phyloP scores from a whole-genome alignment of 2,888 invertebrate species.

The Pemphredon lugubris region DNA sequence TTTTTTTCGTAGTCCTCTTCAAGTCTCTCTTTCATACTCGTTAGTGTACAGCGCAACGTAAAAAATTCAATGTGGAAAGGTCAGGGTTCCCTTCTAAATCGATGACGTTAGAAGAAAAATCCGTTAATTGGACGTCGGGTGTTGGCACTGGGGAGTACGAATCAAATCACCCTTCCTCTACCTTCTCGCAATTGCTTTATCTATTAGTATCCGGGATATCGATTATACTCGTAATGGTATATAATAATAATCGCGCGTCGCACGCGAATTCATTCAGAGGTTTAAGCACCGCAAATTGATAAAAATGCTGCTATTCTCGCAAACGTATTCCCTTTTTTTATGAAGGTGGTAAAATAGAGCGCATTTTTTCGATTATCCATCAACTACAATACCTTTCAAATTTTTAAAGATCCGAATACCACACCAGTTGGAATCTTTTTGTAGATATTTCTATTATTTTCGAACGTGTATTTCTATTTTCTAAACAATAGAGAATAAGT shows the following conservation, averaged over 20 bases:
- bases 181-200: slow-evolving; percentile 48
- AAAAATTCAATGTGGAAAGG: slow-evolving; percentile 33
- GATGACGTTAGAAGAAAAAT: slow-evolving; percentile 57
- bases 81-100: slow-evolving; percentile 52
- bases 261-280: slow-evolving; percentile 29
- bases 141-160: slow-evolving; percentile 35
- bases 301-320: too few relatives aligned
- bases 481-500: too few relatives aligned
- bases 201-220: slow-evolving; percentile 53
- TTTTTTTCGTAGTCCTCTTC: slow-evolving; percentile 23
- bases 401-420: too few relatives aligned
- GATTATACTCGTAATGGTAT: slow-evolving; percentile 58
- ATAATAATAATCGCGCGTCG: slow-evolving; percentile 42
- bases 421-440: too few relatives aligned
- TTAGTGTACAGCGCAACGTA: background rate
- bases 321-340: too few relatives aligned
- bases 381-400: too few relatives aligned
- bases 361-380: too few relatives aligned
- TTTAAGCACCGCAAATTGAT: too few relatives aligned
- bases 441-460: too few relatives aligned
- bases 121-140: slow-evolving; percentile 54
- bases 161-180: slow-evolving; percentile 51
- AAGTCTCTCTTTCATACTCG: slow-evolving; percentile 1
- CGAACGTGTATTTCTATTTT: too few relatives aligned
- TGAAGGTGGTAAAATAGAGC: too few relatives aligned